phyloP scores from a whole-genome alignment of 2,113 vertebrate species.

The Ptyas mucosa region DNA sequence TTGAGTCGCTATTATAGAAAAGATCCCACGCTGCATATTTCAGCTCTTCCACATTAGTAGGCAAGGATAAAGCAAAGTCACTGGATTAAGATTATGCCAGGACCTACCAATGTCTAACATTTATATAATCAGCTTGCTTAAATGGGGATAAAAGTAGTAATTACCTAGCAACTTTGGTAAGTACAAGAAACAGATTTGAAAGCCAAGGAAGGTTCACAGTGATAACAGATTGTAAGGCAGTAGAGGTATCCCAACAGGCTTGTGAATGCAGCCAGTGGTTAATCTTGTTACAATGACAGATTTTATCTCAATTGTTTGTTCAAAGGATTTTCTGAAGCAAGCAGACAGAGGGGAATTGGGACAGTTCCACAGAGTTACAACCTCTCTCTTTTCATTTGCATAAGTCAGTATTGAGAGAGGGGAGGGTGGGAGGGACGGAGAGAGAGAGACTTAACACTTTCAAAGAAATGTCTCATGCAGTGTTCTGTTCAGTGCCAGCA shows the following conservation, averaged over 20 bases:
- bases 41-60: slow-evolving; percentile 43
- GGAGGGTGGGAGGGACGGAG: too few relatives aligned
- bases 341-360: slow-evolving; percentile 13
- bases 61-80: slow-evolving; percentile 47
- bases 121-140: slow-evolving; percentile 49
- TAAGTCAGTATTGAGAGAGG: neutral
- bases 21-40: slow-evolving; percentile 14
- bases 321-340: slow-evolving; percentile 26
- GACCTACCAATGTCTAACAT: slow-evolving; percentile 18
- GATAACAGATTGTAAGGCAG: slow-evolving; percentile 22
- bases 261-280: slow-evolving; percentile 16
- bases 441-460: neutral
- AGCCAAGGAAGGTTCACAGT: neutral
- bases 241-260: slow-evolving; percentile 15
- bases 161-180: slow-evolving; percentile 19
- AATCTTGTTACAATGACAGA: slow-evolving; percentile 20
- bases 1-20: slow-evolving; percentile 47
- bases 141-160: slow-evolving; percentile 53
- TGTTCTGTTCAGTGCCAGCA: neutral
- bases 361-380: slow-evolving; percentile 4
- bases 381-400: neutral
- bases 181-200: slow-evolving; percentile 28
- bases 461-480: neutral
- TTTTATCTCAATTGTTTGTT: slow-evolving; percentile 34
- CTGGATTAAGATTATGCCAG: slow-evolving; percentile 47